Evolutionary conservation across 2,113 vertebrate species (phyloP), one percentile per base, ranked within the genome.

Genomic region (Campylomormyrus tamandua): DNA sequence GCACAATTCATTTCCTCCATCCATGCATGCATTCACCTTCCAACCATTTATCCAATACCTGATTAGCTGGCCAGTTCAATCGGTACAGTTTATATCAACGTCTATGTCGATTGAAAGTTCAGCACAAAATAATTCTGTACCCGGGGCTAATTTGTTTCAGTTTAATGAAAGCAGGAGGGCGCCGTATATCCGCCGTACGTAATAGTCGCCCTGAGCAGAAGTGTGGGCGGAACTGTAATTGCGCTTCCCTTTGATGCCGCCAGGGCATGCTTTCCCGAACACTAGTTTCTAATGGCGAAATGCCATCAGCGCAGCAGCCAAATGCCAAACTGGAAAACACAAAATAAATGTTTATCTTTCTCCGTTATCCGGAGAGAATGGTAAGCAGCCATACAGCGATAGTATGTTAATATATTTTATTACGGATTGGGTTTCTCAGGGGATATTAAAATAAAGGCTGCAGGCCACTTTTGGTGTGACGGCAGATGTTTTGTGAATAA

Each of bases 401-500:
- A 48, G 83, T 50, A 31, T 13, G 48, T 86, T 50, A 49, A 50
- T 49, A 27, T 27, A 17, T 48, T 15, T 49, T 48, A 49, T 86
- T 27, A 86, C 13, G 15, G 21, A 4, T n/a, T 49, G 45, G 48
- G 48, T 27, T 50, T 86, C 24, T n/a, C 19, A 17, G 45, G 48
- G n/a, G 24, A 24, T 5, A 70, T 70, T 13, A 58, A 52, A 52
- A 21, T 56, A 56, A 21, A 45, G 83, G 35, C 35, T 85, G 48
- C 52, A 58, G 49, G 49, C 21, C 39, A 21, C 21, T 84, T 85
- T 58, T 39, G 77, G 6, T 62, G 56, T 48, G 50, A 8, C 48
- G 17, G 77, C 13, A 46, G 21, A 62, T 85, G 89, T 89, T 83
- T 89, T 53, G 50, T 83, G 89, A 46, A 89, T 85, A 89, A 89